A percentile compares a stretch with the other conserved stretches of the same genome.
Evolutionary conservation across 2,888 invertebrate species (phyloP).

Genomic region (Megalurothrips usitatus): DNA sequence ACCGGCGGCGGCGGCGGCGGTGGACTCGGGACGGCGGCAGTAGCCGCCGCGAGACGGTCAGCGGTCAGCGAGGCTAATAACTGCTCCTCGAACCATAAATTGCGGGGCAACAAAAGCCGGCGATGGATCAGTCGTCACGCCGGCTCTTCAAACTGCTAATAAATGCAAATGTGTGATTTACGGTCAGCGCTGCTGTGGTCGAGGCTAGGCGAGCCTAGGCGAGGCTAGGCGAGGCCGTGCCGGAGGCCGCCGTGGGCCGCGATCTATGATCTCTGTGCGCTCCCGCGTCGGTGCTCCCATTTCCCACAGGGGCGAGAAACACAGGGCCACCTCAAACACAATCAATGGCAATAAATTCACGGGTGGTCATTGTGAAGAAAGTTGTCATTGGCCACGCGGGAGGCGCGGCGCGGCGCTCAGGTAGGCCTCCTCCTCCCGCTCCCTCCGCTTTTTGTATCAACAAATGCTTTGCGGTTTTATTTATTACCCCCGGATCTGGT

Average conservation of each 20-base stretch:
- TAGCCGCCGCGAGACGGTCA: background rate
- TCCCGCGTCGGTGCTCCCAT: background rate
- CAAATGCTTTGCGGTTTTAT: constrained; percentile 25
- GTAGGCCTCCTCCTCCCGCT: background rate
- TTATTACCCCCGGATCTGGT: constrained; percentile 20
- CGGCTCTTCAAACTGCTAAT: constrained; percentile 22
- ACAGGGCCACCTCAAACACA: background rate
- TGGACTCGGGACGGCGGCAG: background rate
- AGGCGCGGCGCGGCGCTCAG: background rate
- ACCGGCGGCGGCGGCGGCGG: background rate
- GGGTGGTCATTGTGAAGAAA: background rate
- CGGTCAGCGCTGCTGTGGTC: background rate
- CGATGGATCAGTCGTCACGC: constrained; percentile 4
- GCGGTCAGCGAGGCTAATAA: background rate
- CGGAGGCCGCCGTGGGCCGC: background rate
- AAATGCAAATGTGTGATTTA: constrained; percentile 25
- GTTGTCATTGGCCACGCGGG: background rate
- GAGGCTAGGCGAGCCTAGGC: no score
- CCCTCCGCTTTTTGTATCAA: background rate
- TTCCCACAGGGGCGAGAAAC: background rate
- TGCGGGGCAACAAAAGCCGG: background rate
- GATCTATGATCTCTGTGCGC: background rate
- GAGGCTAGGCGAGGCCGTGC: no score
- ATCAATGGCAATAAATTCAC: background rate
- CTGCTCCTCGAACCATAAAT: background rate